Base-by-base conservation (phyloP, 2,888 invertebrate species). In the Caenorhabditis sp. region DNA sequence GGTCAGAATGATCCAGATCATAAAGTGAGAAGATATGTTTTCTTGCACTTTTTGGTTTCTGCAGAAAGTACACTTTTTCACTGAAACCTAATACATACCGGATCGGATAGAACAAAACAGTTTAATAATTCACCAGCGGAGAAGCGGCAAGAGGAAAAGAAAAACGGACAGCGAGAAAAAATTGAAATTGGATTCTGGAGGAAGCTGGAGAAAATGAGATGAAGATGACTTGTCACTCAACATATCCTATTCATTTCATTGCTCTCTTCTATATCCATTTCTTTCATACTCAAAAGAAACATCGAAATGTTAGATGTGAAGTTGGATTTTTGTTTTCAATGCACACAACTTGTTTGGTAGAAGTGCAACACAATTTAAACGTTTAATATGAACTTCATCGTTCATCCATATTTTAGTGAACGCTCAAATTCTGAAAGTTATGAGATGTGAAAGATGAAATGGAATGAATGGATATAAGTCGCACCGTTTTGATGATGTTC, bases 171-270 rank as follows among this genome's bases (percentile, higher is more conserved):
- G 17, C 14, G 43, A 43, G 36, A 43, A 43, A 43, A 43, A 43
- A 17, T 43, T 43, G 43, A 43, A 43, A 43, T 43, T 43, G 43
- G 43, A 43, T 43, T 43, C 43, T 43, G 43, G 43, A 10, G 17
- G 43, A 43, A 43, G 17, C 14, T 17, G 43, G 43, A 43, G 43
- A 43, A 43, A 43, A 43, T 10, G 43, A 43, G 43, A 43, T 43
- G 43, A 43, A 43, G 43, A 43, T 43, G 43, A 43, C 43, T 43
- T 43, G 43, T 43, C 43, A 43, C 43, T 43, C 43, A 43, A 43
- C 43, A 43, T 43, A 43, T 43, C 43, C 43, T 43, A 43, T 43
- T 43, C 43, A 43, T 43, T 43, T 43, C 43, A 43, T 43, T 43
- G 43, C 43, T 43, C 43, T 43, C 43, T 43, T 43, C 43, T 43